Percentiles rank a stretch among this genome's conserved stretches.
phyloP scores from a whole-genome alignment of 2,888 invertebrate species.

The Drosophila pseudotalamancana region DNA sequence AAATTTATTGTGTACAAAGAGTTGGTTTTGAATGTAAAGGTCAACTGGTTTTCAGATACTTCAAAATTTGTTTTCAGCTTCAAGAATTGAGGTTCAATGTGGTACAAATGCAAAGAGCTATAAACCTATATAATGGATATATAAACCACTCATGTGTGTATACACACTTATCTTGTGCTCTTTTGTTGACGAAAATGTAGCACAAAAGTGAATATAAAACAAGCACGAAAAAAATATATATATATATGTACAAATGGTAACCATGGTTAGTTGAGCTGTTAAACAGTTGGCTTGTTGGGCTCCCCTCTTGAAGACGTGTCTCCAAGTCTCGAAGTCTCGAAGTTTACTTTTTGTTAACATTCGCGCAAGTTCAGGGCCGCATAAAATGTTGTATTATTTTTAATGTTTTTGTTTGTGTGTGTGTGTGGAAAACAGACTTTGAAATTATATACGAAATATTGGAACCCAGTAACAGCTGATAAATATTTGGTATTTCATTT shows the following conservation, averaged over 20 bases:
- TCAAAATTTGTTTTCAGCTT: constrained; percentile 37
- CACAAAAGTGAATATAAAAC: constrained; percentile 49
- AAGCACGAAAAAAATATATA: constrained; percentile 18
- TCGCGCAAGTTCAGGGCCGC: constrained; percentile 66
- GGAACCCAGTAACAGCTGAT: constrained; percentile 16
- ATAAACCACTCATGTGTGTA: background rate
- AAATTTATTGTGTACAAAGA: constrained; percentile 41
- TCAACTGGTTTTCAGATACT: constrained; percentile 59
- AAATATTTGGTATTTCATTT: background rate
- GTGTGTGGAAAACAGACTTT: constrained; percentile 26
- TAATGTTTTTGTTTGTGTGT: constrained; percentile 8
- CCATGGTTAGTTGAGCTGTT: constrained; percentile 17
- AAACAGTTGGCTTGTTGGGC: constrained; percentile 3
- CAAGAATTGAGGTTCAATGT: constrained; percentile 51
- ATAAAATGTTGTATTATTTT: constrained; percentile 35
- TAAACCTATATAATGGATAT: constrained; percentile 28
- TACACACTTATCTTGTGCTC: constrained; percentile 24
- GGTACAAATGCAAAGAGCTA: constrained; percentile 54
- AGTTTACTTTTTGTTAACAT: constrained; percentile 19
- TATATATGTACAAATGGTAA: constrained; percentile 14
- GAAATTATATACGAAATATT: constrained; percentile 1
- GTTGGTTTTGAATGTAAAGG: constrained; percentile 59
- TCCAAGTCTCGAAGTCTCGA: constrained; percentile 5
- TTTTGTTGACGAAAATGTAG: constrained; percentile 55
- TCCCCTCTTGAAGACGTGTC: constrained; percentile 20